These are phyloP conservation scores for Idaea straminata DNA, from an alignment of 2,888 invertebrate species.

Conservation along the genomic window DNA sequence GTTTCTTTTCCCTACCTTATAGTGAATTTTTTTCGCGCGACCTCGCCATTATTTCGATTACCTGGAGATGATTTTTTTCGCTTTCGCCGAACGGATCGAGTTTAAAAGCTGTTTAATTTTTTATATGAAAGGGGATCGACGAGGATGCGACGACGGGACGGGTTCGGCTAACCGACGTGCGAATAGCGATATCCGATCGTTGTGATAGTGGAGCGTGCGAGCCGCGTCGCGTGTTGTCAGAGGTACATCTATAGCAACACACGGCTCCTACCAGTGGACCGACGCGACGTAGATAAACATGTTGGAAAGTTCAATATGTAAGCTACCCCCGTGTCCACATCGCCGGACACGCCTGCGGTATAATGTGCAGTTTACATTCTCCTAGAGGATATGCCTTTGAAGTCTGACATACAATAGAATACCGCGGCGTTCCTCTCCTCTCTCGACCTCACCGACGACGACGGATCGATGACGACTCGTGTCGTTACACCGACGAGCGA, in stretches of 20 bases:
- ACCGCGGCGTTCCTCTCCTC: too few species aligned
- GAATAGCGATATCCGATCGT: conserved; percentile 73
- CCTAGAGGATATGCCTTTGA: not conserved
- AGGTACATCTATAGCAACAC: not conserved
- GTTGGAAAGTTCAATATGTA: too few species aligned
- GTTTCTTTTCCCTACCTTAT: conserved; percentile 79
- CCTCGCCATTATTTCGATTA: conserved; percentile 76
- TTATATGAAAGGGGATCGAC: conserved; percentile 71
- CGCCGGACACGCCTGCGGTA: too few species aligned
- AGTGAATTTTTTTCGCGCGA: conserved; percentile 75
- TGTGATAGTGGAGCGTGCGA: conserved; percentile 36
- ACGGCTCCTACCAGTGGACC: not conserved
- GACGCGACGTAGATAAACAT: too few species aligned
- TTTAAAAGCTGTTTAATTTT: conserved; percentile 79
- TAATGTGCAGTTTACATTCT: not conserved
- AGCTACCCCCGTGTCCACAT: too few species aligned
- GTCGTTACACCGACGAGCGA: too few species aligned
- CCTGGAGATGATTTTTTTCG: conserved; percentile 74
- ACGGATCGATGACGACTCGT: too few species aligned
- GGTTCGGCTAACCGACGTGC: conserved; percentile 73
- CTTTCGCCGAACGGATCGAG: conserved; percentile 60
- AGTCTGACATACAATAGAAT: too few species aligned
- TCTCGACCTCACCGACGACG: too few species aligned
- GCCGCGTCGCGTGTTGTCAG: conserved; percentile 4
- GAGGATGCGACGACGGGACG: conserved; percentile 18